Evolutionary conservation across 2,797 vertebrate genomes (phyloP).

Genomic region (Alfaro cultratus): DNA sequence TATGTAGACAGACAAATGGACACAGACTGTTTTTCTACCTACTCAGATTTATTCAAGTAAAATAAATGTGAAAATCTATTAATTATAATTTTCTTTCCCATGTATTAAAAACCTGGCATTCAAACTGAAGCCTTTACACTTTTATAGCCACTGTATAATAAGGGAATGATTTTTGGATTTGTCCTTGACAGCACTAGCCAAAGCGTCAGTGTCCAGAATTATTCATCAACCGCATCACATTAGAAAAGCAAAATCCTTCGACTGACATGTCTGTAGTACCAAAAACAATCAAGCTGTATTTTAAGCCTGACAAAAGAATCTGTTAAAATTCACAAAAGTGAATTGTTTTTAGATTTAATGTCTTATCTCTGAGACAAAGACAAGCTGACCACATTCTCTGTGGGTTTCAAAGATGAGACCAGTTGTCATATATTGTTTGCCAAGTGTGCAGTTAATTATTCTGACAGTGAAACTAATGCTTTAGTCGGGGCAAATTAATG

Average conservation of each 20-base stretch:
- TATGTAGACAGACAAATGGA: too few relatives aligned
- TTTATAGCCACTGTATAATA: not conserved
- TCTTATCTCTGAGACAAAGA: constrained; percentile 19
- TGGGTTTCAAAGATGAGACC: constrained; percentile 36
- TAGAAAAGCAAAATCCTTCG: not conserved
- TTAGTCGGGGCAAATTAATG: constrained; percentile 45
- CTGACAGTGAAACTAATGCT: constrained; percentile 41
- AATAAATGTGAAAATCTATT: not conserved
- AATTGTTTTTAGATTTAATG: constrained; percentile 7
- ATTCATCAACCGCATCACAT: not conserved
- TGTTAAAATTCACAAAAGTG: not conserved
- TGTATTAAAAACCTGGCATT: not conserved
- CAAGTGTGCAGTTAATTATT: constrained; percentile 54
- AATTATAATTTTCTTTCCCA: not conserved
- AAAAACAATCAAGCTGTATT: not conserved
- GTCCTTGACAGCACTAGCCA: not conserved
- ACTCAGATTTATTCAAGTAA: not conserved
- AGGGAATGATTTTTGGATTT: not conserved
- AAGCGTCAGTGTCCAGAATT: not conserved
- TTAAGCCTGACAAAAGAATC: not conserved
- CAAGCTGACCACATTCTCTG: constrained; percentile 26
- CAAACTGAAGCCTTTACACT: not conserved
- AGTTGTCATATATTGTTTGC: constrained; percentile 50
- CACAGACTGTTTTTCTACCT: not conserved
- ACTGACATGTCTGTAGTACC: not conserved